Percentiles rank a stretch among this genome's conserved stretches.
Evolutionary conservation across 2,113 vertebrate genomes (phyloP).

Genomic region (Phalacrocorax carbo): DNA sequence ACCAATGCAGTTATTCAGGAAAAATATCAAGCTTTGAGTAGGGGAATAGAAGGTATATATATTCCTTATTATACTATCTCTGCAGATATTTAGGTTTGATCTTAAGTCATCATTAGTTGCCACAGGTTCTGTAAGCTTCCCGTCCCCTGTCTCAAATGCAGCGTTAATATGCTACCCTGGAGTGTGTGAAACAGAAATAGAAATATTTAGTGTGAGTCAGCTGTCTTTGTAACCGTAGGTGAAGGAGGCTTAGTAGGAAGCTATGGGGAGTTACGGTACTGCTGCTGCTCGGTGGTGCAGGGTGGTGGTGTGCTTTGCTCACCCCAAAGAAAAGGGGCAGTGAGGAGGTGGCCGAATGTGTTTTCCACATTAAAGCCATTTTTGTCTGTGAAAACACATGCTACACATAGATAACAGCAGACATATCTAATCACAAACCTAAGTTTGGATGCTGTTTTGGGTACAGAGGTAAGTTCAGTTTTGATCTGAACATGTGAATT

Average conservation of each 20-base stretch:
- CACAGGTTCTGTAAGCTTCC: background rate
- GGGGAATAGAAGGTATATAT: background rate
- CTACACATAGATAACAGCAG: background rate
- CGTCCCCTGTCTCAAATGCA: background rate
- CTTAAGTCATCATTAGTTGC: background rate
- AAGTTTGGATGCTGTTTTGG: background rate
- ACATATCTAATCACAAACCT: background rate
- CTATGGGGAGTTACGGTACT: accelerated
- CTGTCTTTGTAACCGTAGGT: background rate
- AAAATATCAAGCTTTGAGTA: background rate
- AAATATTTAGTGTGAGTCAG: background rate
- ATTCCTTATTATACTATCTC: background rate
- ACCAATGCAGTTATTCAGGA: background rate
- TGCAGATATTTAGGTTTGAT: background rate
- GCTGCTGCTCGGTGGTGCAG: background rate
- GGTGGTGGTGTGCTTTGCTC: background rate
- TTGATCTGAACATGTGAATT: background rate
- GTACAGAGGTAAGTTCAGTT: background rate
- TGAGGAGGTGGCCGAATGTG: accelerated
- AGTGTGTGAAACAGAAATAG: background rate
- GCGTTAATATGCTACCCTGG: background rate
- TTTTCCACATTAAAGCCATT: background rate
- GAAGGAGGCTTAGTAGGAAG: background rate
- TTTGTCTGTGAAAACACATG: background rate
- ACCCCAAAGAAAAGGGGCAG: background rate